Evolutionary conservation across 2,113 vertebrate genomes (phyloP), one percentile per base, ranked within the genome.

Genomic region (Apodemus sylvaticus): DNA sequence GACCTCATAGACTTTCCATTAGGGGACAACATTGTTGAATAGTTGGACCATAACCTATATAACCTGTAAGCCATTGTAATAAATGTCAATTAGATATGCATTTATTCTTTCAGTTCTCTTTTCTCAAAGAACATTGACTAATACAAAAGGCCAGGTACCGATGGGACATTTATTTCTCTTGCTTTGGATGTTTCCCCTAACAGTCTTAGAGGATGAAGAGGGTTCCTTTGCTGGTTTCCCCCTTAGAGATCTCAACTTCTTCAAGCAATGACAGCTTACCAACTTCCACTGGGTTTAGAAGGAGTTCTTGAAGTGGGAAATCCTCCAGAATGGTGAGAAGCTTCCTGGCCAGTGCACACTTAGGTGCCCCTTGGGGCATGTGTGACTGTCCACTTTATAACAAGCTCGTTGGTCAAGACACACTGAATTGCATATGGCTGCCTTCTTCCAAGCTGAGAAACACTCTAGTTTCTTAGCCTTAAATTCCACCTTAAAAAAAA

Each of bases 401-500:
- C 60, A 26, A 92, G 34, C 51, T 31, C 9, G 19, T 48, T 70
- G 92, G 90, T 68, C 95, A 90, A 31, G 85, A 77, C 68, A 95
- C 97, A 60, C 4, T 74, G 77, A 42, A 62, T 68, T 77, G 45
- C 42, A n/a, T 45, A 17, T n/a, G 20, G 11, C 95, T 91, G 8
- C 89, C 76, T 90, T 71, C 26, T 76, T 70, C 60, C 97, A 11
- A 76, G 96, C 98, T 98, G 98, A 97, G 98, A 98, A 96, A 87
- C 97, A 97, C 24, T 97, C 98, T 90, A 34, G 20, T 98, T 98
- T 96, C 62, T 90, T 34, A 74, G 93, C 76, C 74, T 53, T 74
- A 42, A 24, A 36, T 87, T 92, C 7, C 31, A 73, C 95, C 97
- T 96, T 95, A 92, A 78, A 94, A 91, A 94, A 92, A 92, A 86